A percentile compares a stretch with the other conserved stretches of the same genome.
These are phyloP conservation scores for Odontomachus brunneus DNA, from an alignment of 1,140 invertebrate genomes.

Conservation along the genomic window DNA sequence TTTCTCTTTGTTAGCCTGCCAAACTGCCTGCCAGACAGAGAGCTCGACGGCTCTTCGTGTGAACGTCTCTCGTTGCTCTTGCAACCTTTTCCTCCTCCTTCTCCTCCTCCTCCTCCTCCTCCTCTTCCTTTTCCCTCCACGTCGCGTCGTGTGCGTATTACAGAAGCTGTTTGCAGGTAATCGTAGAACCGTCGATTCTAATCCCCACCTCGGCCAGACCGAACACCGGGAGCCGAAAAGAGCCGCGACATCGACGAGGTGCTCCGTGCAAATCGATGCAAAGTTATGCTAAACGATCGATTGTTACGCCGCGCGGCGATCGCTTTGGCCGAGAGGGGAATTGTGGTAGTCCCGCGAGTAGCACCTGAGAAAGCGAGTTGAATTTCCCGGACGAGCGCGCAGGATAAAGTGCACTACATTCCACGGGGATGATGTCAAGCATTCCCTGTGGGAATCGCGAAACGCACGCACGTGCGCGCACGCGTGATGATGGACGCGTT, in stretches of 20 bases:
- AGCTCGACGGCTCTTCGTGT: conserved; percentile 7
- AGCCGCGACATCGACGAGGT: neutral
- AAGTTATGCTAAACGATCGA: conserved; percentile 21
- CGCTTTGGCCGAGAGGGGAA: neutral
- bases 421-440: conserved; percentile 40
- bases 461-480: neutral
- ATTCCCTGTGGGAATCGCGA: neutral
- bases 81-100: neutral
- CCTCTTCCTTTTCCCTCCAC: neutral
- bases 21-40: conserved; percentile 17
- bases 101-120: neutral
- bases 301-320: neutral
- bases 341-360: neutral
- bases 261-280: neutral
- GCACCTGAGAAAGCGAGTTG: conserved; percentile 35
- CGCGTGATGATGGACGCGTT: too few relatives aligned
- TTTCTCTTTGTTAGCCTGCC: conserved; percentile 29
- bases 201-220: too few relatives aligned
- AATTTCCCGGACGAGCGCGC: conserved; percentile 30
- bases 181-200: too few relatives aligned
- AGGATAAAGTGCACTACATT: conserved; percentile 37
- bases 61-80: neutral
- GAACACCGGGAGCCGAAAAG: neutral
- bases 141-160: neutral
- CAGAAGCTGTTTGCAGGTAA: too few relatives aligned